Evolutionary conservation across 2,113 vertebrate species (phyloP), one percentile per base, ranked within the genome.

Genomic region (Tupaia tana): DNA sequence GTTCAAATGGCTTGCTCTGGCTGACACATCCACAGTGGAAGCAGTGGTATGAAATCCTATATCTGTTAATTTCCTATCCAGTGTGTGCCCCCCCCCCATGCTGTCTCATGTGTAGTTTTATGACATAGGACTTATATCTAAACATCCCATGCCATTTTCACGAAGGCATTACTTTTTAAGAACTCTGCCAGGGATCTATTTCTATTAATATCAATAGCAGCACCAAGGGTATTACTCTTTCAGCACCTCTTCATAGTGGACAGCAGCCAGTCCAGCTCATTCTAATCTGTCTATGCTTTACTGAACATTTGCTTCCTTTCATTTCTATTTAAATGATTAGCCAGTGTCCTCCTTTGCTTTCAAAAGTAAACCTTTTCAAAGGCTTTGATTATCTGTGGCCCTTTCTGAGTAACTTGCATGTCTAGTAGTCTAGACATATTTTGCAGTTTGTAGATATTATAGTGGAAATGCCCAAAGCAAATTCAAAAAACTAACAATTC

Each of bases 291-390:
- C 20, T 22, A 3, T 13, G 61, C 34, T 78, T 84, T 71, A 58
- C 14, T 31, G 14, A 88, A 77, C 61, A 64, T 81, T 73, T 91
- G 34, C 92, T 69, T 92, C 29, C 54, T 88, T 90, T 92, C 22
- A 52, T 63, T 95, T 95, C 70, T 81, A 52, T 71, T 71, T 88
- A 92, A 24, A 14, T 7, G 27, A 95, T 91, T 89, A 95, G 58
- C 67, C 18, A 11, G 22, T 84, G 31, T 29, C 66, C 59, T 83
- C 58, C 54, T 86, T 88, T 93, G 43, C 82, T 64, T 89, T 92
- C 67, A 90, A 82, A 73, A 89, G 7, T n/a, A 95, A 91, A 12
- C 6, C 12, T 92, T 95, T 93, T 92, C 58, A 43, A 70, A 94
- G n/a, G 14, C 34, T 59, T 94, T 92, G n/a, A 91, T 80, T 64